These are phyloP conservation scores for Nylanderia fulva DNA, from an alignment of 1,140 invertebrate species.

Conservation along the genomic window DNA sequence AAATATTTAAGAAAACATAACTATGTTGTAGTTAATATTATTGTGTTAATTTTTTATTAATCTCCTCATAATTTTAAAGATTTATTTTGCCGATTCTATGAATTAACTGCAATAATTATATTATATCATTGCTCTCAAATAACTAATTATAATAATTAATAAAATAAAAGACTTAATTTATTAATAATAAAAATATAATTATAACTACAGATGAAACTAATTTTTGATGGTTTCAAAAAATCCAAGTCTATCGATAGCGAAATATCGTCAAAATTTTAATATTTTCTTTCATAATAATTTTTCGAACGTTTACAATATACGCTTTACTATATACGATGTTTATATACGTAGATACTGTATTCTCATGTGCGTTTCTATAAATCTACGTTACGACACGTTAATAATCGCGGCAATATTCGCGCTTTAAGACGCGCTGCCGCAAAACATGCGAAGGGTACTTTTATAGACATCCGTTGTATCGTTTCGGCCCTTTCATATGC, in stretches of 20 bases:
- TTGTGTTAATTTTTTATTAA: neutral
- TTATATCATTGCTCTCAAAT: neutral
- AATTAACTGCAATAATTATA: neutral
- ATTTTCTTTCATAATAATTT: neutral
- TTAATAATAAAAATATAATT: neutral
- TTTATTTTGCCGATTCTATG: neutral
- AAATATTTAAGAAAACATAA: neutral
- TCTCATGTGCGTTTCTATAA: neutral
- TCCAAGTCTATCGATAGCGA: neutral
- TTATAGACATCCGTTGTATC: constrained; percentile 68
- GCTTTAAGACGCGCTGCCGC: constrained; percentile 17
- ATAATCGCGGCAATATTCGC: constrained; percentile 40
- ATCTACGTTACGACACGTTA: constrained; percentile 23
- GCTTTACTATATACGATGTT: neutral
- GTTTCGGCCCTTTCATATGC: constrained; percentile 54
- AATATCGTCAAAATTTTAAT: neutral
- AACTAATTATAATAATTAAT: no score
- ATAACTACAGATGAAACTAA: neutral
- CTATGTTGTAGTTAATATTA: neutral
- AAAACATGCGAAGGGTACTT: constrained; percentile 30
- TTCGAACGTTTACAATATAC: neutral
- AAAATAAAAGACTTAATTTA: no score
- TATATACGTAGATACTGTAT: neutral
- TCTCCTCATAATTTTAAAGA: neutral
- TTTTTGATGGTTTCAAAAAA: neutral